These are phyloP conservation scores for Neodiprion lecontei DNA, from an alignment of 1,140 invertebrate genomes.

Conservation along the genomic window DNA sequence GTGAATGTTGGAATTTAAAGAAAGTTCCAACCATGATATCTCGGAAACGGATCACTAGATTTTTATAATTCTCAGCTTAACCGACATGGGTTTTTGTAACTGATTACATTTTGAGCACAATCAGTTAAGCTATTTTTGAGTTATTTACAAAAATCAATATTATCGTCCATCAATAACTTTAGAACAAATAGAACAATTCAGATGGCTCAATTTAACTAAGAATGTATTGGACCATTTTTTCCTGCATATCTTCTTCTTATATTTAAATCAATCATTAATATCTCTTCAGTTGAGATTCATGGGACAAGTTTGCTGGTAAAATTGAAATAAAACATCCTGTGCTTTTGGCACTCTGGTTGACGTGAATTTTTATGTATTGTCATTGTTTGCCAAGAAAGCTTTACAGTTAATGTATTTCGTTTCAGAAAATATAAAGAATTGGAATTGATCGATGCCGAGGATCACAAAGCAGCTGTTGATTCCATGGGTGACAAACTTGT, in stretches of 20 bases:
- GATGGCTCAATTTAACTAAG: no score
- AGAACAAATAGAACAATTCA: no score
- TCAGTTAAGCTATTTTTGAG: no score
- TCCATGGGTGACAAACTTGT: conserved; percentile 62
- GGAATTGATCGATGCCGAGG: conserved; percentile 49
- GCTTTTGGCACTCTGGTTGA: background rate
- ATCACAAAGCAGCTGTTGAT: conserved; percentile 35
- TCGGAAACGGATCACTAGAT: no score
- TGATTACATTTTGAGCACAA: no score
- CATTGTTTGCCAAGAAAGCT: conserved; percentile 8
- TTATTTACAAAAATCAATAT: no score
- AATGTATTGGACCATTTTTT: no score
- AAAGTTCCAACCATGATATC: no score
- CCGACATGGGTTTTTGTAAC: no score
- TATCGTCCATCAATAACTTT: no score
- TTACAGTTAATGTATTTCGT: conserved; percentile 22
- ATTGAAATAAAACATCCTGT: conserved; percentile 15
- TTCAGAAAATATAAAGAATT: conserved; percentile 41
- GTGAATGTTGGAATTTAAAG: no score
- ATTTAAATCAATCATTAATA: background rate
- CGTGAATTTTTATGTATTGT: conserved; percentile 15
- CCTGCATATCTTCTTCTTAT: background rate
- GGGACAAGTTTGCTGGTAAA: conserved; percentile 14
- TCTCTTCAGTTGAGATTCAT: conserved; percentile 18
- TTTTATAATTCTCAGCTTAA: no score